A percentile compares a stretch with the other conserved stretches of the same genome.
Evolutionary conservation across 2,888 invertebrate genomes (phyloP).

Genomic region (Plemyria rubiginata): DNA sequence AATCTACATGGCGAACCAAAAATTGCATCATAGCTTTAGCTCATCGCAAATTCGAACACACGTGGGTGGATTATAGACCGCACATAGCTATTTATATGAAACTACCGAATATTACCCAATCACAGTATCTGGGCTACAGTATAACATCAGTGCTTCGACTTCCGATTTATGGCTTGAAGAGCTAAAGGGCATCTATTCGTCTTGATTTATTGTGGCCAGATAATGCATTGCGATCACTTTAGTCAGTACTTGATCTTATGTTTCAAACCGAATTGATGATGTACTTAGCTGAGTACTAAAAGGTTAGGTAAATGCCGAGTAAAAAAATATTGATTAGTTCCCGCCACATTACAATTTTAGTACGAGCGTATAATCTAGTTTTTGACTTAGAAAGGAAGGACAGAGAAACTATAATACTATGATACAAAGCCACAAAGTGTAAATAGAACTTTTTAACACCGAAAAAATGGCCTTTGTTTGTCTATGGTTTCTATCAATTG

Average conservation of each 20-base stretch:
- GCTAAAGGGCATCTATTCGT: slow-evolving; percentile 33
- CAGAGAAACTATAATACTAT: no score
- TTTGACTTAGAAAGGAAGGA: no score
- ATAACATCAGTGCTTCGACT: slow-evolving; percentile 9
- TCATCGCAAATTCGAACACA: slow-evolving; percentile 23
- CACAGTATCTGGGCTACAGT: slow-evolving; percentile 26
- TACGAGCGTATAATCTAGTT: no score
- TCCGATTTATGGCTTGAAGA: slow-evolving; percentile 26
- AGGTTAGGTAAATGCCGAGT: no score
- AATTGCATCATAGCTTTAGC: slow-evolving; percentile 28
- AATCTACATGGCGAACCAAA: slow-evolving; percentile 15
- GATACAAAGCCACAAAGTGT: no score
- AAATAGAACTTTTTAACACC: no score
- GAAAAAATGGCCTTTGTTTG: no score
- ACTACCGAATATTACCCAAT: slow-evolving; percentile 26
- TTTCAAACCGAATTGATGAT: slow-evolving; percentile 3
- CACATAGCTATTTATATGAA: slow-evolving; percentile 26
- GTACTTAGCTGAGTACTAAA: no score
- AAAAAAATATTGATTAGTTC: no score
- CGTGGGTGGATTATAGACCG: slow-evolving; percentile 33
- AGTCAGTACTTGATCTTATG: slow-evolving; percentile 15
- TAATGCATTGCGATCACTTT: slow-evolving; percentile 29
- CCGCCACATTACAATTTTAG: no score
- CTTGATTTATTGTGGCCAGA: slow-evolving; percentile 35
- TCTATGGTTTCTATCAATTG: no score